Conservation (phyloP, 35 echinoderm and acorn worm genomes). For the Ptychodera flava region DNA sequence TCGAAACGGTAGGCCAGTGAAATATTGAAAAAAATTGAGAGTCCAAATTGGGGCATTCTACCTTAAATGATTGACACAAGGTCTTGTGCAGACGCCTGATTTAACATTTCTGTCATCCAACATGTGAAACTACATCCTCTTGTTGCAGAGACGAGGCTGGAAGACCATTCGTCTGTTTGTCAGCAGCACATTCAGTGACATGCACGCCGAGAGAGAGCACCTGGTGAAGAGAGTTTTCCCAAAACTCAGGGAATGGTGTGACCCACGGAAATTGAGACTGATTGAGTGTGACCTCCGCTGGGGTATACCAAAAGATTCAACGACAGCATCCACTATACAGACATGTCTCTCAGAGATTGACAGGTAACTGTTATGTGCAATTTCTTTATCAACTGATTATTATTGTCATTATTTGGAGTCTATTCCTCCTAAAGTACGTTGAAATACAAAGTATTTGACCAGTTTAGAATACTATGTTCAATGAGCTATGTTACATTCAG, state of each 20-base stretch:
- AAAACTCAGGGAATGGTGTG: constrained; percentile 73
- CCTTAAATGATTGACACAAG: background rate
- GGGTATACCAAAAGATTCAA: constrained; percentile 78
- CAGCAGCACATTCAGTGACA: constrained; percentile 94
- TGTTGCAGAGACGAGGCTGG: constrained; percentile 58
- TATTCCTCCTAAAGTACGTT: no score
- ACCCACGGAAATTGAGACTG: constrained; percentile 52
- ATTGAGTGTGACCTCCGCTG: constrained; percentile 86
- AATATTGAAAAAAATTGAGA: no score
- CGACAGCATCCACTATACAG: constrained; percentile 43
- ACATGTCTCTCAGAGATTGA: constrained; percentile 84
- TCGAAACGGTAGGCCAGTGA: no score
- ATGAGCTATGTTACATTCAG: no score
- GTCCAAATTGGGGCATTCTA: no score
- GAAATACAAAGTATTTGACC: no score
- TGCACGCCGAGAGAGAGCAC: constrained; percentile 89
- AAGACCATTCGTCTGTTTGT: constrained; percentile 93
- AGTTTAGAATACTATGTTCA: no score
- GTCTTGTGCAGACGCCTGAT: background rate
- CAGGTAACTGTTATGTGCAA: no score
- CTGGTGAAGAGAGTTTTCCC: constrained; percentile 91
- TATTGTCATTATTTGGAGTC: no score
- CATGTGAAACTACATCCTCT: background rate
- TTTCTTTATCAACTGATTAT: no score
- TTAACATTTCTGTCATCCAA: background rate